Base-by-base conservation (phyloP, 2,797 vertebrate species). In the Galagoides demidoff region DNA sequence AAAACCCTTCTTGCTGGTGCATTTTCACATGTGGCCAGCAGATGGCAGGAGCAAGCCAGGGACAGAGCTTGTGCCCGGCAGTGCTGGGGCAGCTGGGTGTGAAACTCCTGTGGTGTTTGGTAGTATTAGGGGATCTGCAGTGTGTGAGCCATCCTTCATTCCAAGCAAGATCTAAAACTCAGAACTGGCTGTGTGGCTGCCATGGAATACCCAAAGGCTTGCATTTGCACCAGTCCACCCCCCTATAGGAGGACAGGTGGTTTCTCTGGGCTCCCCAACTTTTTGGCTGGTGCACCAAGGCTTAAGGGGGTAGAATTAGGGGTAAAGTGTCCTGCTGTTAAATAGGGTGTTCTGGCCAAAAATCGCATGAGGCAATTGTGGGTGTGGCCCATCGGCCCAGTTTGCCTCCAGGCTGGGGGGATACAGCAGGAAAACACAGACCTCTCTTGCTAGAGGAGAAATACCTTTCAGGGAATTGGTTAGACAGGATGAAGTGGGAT, bases 1-100 rank as follows among this genome's bases (percentile, higher is more conserved):
- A 7, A 45, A 1, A 5, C 2, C 3, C 19, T 4, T n/a, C 68
- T 57, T 17, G 34, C 6, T 0, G 0, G 4, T 77, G 77, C 95
- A 91, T 43, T 97, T 98, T 73, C 87, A 22, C 0, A 7, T 27
- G 12, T 23, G 90, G 57, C 98, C 98, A 98, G 98, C 87, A 98
- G 98, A 95, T 98, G 98, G 98, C 98, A 94, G 34, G 89, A 96
- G 96, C 7, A 49, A 82, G 97, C 98, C 92, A 83, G 93, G 78
- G 95, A 98, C 16, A 1, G n/a, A 74, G 64, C 16, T 31, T 0
- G 66, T 5, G 68, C 19, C 17, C 27, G 3, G 2, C 1, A 2
- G 2, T 0, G 4, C 29, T 2, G 14, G 0, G 1, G 20, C 79
- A 3, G 37, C 64, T 0, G 71, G 14, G 8, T 39, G 4, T 3